Base-by-base conservation (phyloP, 2,797 vertebrate genomes). In the Schizopygopsis pylzovi region DNA sequence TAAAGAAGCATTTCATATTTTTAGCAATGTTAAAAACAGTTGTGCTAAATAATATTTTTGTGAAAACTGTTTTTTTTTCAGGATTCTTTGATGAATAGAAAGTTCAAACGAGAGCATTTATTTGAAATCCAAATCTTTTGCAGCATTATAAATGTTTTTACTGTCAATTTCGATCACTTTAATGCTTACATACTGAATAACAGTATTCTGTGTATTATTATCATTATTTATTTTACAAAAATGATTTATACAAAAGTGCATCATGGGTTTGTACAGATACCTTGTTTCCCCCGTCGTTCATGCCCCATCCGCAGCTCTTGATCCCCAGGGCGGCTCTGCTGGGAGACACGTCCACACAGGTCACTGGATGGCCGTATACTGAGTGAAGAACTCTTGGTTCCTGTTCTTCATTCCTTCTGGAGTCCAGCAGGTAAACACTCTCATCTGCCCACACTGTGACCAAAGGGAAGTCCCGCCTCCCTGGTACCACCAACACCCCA, bases 201-300 rank as follows among this genome's bases (percentile, higher is more conserved):
- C 25, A 25, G 56, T 25, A 25, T 63, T 25, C 13, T 15, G 13
- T 1, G 15, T 9, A 18, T 37, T 37, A 37, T 67, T 18, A 16
- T 16, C 25, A 28, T 63, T 63, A 25, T 13, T 25, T 65, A 7
- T 8, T 7, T 18, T 16, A 33, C 63, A 33, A 33, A 33, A 33
- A 33, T 33, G 33, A 33, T 33, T 8, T 33, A 28, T 28, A 33
- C 13, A 33, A 33, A 65, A 33, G 13, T 67, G 6, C 63, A 63
- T 25, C 28, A 18, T 37, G 28, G 16, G 28, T 16, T 15, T 33
- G 63, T 37, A 3, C 47, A 39, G 15, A 6, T 77, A 85, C 98
- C 98, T 99, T 98, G 92, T 98, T 99, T 86, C 98, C 97, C 87
- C 97, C 97, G 1, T 97, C 97, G 4, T 97, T 96, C 94, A 96